A percentile compares a stretch with the other conserved stretches of the same genome.
Conservation (phyloP, 1,140 invertebrate genomes). For the Bombus vancouverensis region DNA sequence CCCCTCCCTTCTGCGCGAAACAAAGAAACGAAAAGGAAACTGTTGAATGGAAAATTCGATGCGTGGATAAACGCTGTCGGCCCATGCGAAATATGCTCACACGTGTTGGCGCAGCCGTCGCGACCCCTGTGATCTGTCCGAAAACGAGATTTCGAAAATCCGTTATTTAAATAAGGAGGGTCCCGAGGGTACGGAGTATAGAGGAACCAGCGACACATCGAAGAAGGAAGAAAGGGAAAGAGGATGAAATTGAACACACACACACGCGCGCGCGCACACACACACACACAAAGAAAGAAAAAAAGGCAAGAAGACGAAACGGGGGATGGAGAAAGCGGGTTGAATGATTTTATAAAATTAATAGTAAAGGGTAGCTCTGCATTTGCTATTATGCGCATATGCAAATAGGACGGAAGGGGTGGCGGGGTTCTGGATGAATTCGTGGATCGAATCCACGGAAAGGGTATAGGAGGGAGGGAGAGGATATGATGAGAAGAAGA, state of each 20-base stretch:
- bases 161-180: conserved; percentile 82
- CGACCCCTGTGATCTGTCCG: conserved; percentile 43
- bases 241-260: neutral
- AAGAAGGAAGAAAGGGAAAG: neutral
- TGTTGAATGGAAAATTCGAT: conserved; percentile 20
- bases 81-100: conserved; percentile 14
- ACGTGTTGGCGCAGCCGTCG: conserved; percentile 42
- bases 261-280: no score
- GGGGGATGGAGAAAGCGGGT: conserved; percentile 64
- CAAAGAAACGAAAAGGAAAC: neutral
- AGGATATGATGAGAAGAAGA: conserved; percentile 9
- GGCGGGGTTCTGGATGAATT: conserved; percentile 55
- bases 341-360: conserved; percentile 83
- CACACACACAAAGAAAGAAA: no score
- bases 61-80: no score
- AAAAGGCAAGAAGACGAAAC: neutral
- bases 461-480: conserved; percentile 18
- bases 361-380: conserved; percentile 81
- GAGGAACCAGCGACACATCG: conserved; percentile 16
- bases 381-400: conserved; percentile 80
- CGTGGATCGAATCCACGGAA: conserved; percentile 44
- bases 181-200: conserved; percentile 20
- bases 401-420: conserved; percentile 76
- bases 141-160: conserved; percentile 83
- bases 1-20: neutral